These are phyloP conservation scores for Xiphophorus couchianus DNA, from an alignment of 2,113 vertebrate species.

Conservation along the genomic window DNA sequence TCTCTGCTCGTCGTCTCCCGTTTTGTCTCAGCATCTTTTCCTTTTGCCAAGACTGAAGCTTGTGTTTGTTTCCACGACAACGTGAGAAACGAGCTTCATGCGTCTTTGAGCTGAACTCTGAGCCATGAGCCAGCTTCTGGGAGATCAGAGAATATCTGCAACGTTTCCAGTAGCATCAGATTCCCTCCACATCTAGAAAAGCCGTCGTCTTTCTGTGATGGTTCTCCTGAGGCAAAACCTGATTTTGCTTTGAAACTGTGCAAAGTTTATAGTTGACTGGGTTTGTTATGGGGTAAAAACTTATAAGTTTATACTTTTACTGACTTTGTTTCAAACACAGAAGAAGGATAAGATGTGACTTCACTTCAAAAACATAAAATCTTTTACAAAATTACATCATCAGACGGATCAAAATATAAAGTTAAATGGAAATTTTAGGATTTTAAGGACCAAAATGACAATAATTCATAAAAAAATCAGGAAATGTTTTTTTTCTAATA, in stretches of 20 bases:
- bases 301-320: no score
- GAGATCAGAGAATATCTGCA: constrained; percentile 6
- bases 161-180: constrained; percentile 22
- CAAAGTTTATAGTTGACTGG: not conserved
- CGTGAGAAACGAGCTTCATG: constrained; percentile 30
- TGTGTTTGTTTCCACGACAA: constrained; percentile 69
- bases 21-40: constrained; percentile 32
- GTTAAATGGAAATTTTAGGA: no score
- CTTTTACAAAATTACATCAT: no score
- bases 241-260: not conserved
- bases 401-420: no score
- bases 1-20: constrained; percentile 23
- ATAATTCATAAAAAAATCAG: no score
- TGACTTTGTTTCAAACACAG: no score
- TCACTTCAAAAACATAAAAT: no score
- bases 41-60: constrained; percentile 36
- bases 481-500: no score
- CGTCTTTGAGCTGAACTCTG: constrained; percentile 26
- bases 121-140: constrained; percentile 10
- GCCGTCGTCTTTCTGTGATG: not conserved
- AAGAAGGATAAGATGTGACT: no score
- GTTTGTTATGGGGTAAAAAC: no score
- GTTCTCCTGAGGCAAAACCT: not conserved
- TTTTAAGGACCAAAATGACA: no score
- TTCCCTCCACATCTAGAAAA: not conserved